Evolutionary conservation across 2,888 invertebrate genomes (phyloP), one percentile per base, ranked within the genome.

Genomic region (Megalurothrips usitatus): DNA sequence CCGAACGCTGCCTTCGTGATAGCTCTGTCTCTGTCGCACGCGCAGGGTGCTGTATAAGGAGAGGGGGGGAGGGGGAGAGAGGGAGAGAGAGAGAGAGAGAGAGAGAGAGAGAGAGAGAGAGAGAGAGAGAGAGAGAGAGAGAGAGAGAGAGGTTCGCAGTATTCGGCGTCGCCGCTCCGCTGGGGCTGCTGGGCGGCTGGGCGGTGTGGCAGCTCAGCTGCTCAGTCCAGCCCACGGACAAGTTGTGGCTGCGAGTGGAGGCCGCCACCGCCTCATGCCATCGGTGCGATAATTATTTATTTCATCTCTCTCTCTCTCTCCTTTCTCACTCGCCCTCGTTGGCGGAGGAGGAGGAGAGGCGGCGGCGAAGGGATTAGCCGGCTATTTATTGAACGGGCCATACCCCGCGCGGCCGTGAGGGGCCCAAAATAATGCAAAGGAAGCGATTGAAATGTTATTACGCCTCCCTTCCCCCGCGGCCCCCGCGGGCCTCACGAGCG

Each of bases 381-480:
- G 23, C 23, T 75, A 26, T 75, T 75, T 75, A 75, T 75, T 75
- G 68, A 75, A 75, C 68, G 26, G 34, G 34, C 34, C 34, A 43
- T 43, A n/a, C n/a, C 34, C 11, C 58, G 26, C n/a, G 68, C 68
- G 26, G 26, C 68, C 68, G n/a, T n/a, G 17, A n/a, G 19, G 68
- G 68, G 26, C 68, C 68, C 68, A 9, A 75, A 75, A 75, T 75
- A 75, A 75, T 75, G 68, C 68, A 75, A 23, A 75, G 26, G 68
- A 23, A 26, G 68, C 68, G 68, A 75, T 75, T 75, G 68, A 75
- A 75, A 75, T 75, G 68, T 75, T 75, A 75, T 75, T 75, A 75
- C 23, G 68, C 2, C 3, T 2, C 34, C 34, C 34, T 43, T 43
- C 34, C 34, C 14, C 52, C 2, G 10, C 58, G 17, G 58, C 19